Base-by-base conservation (phyloP, 2,113 vertebrate species). In the Planiliza haematocheilus region DNA sequence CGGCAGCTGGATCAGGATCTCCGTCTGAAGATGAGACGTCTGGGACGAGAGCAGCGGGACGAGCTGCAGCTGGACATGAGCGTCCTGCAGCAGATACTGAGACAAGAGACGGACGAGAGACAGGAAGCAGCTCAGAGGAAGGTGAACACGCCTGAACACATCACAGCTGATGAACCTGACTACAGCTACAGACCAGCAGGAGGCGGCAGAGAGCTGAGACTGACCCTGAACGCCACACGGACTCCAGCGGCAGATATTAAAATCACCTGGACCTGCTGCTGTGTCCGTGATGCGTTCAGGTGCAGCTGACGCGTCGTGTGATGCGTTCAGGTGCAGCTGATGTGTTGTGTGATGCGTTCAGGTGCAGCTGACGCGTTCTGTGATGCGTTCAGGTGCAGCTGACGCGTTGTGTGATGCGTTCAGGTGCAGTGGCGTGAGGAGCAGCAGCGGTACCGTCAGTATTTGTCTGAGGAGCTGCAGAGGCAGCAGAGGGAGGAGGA, bases 21-120 rank as follows among this genome's bases (percentile, higher is more conserved):
- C 2, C 82, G 68, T 39, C 89, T 95, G 53, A 99, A 94, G 87
- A 91, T 86, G 80, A 91, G 88, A 17, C 91, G 70, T 1, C 79
- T 94, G 55, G 77, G 91, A 2, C 83, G 77, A 58, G 93, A 95
- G 71, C 90, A 92, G 73, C 89, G 93, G 79, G 86, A 90, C 0
- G 94, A 97, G 30, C 91, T 95, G 48, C 91, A 93, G 1, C 55
- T 93, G 56, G 95, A 97, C 61, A 89, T 93, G 90, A 93, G 82
- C 61, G 89, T 95, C 34, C 79, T 96, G 4, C 91, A 95, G 70
- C 73, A 83, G 16, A 56, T 90, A 57, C 85, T 93, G 43, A 30
- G 74, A 16, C 87, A 94, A 68, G 67, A 89, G 0, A 75, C 74
- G 0, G 91, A 93, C 4, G 90, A 95, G n/a, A 53, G 61, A 1